phyloP scores from a whole-genome alignment of 2,888 invertebrate genomes.

The Philereme transversata region DNA sequence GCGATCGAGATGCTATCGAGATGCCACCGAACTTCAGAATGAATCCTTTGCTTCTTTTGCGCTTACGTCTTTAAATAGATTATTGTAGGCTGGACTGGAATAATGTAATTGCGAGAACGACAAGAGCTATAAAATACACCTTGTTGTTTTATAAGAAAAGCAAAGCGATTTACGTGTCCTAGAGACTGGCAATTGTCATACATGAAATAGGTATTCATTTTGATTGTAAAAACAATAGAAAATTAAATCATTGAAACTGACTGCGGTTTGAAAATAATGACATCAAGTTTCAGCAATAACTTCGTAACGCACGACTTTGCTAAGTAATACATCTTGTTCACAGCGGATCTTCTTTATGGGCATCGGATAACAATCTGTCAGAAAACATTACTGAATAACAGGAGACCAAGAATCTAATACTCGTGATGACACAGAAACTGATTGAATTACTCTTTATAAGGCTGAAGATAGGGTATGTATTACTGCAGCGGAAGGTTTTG shows the following conservation, averaged over 20 bases:
- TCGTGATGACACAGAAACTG: slow-evolving; percentile 14
- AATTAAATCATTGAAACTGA: slow-evolving; percentile 2
- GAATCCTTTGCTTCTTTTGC: slow-evolving; percentile 47
- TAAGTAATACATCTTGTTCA: slow-evolving; percentile 48
- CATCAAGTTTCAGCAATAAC: slow-evolving; percentile 34
- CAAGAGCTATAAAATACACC: not conserved
- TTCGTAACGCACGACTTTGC: slow-evolving; percentile 37
- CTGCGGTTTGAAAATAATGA: slow-evolving; percentile 25
- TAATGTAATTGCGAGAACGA: slow-evolving; percentile 3
- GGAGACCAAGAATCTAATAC: slow-evolving; percentile 24
- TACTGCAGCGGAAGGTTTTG: not conserved
- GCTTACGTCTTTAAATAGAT: slow-evolving; percentile 19
- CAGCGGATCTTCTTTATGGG: slow-evolving; percentile 47
- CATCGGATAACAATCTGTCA: slow-evolving; percentile 54
- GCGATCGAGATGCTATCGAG: slow-evolving; percentile 66
- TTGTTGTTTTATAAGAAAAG: no score
- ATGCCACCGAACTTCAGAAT: slow-evolving; percentile 51
- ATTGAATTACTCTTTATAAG: slow-evolving; percentile 20
- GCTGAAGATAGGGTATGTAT: slow-evolving; percentile 30
- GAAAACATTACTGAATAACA: slow-evolving; percentile 40
- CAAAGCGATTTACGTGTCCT: no score
- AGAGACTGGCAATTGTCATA: no score
- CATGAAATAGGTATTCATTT: no score
- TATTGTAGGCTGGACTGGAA: slow-evolving; percentile 10
- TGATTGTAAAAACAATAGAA: no score